These are phyloP conservation scores for Leptosomus discolor DNA, from an alignment of 2,113 vertebrate genomes.

Conservation along the genomic window DNA sequence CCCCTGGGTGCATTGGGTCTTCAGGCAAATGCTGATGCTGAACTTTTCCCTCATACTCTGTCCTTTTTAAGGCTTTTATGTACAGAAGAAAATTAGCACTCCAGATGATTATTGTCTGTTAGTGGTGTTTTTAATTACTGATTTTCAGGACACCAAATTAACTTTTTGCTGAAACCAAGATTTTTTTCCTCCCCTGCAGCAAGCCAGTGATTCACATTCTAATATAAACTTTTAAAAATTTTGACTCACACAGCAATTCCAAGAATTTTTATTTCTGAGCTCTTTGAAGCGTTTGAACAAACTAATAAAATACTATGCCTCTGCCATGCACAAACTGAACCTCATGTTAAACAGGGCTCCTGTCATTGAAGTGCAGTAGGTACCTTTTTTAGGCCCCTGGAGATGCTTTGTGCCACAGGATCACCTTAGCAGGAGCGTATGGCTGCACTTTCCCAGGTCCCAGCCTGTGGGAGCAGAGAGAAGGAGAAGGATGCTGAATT, in stretches of 20 bases:
- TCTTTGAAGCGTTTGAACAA: neutral
- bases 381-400: neutral
- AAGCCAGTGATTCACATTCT: neutral
- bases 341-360: neutral
- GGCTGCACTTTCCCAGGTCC: accelerated
- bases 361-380: neutral
- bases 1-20: neutral
- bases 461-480: neutral
- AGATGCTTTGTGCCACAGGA: neutral
- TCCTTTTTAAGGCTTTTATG: slow-evolving; percentile 6
- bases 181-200: neutral
- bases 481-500: neutral
- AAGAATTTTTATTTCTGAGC: neutral
- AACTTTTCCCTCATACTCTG: neutral
- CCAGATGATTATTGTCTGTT: neutral
- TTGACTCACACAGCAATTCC: neutral
- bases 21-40: slow-evolving; percentile 26
- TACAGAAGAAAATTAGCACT: neutral
- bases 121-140: slow-evolving; percentile 15
- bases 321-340: neutral
- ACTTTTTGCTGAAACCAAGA: slow-evolving; percentile 31
- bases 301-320: neutral
- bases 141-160: slow-evolving; percentile 10
- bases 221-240: neutral
- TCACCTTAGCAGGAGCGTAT: accelerated